Percentiles rank a stretch among this genome's conserved stretches.
Evolutionary conservation across 2,888 invertebrate species (phyloP).

Genomic region (Theretra japonica): DNA sequence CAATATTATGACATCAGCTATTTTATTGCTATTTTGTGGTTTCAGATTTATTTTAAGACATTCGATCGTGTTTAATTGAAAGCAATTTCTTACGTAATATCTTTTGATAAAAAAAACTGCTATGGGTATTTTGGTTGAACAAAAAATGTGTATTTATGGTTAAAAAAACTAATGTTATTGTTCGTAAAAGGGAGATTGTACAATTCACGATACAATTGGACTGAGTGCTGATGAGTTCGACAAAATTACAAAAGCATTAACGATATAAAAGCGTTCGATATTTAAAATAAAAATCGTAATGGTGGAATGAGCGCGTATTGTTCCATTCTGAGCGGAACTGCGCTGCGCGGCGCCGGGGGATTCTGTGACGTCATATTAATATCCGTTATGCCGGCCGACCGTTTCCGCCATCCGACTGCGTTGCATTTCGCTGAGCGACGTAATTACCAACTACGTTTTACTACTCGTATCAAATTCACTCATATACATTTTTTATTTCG

Average conservation of each 20-base stretch:
- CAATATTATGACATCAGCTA: slow-evolving; percentile 40
- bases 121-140: too few relatives aligned
- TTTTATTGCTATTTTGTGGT: slow-evolving; percentile 5
- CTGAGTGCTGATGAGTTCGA: background rate
- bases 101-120: too few relatives aligned
- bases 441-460: slow-evolving; percentile 32
- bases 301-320: slow-evolving; percentile 56
- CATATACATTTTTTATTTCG: background rate
- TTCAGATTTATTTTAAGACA: background rate
- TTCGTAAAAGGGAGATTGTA: too few relatives aligned
- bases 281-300: slow-evolving; percentile 47
- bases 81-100: too few relatives aligned
- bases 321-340: slow-evolving; percentile 63
- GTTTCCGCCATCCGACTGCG: slow-evolving; percentile 60
- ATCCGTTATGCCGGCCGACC: slow-evolving; percentile 62
- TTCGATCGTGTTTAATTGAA: too few relatives aligned
- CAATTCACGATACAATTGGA: background rate
- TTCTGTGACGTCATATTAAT: slow-evolving; percentile 70
- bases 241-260: slow-evolving; percentile 27
- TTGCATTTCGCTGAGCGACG: slow-evolving; percentile 47
- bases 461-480: slow-evolving; percentile 11
- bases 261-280: slow-evolving; percentile 4
- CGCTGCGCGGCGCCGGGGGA: slow-evolving; percentile 55
- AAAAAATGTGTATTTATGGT: too few relatives aligned
- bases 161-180: too few relatives aligned